These are phyloP conservation scores for Autographa pulchrina DNA, from an alignment of 2,888 invertebrate genomes.

Conservation along the genomic window DNA sequence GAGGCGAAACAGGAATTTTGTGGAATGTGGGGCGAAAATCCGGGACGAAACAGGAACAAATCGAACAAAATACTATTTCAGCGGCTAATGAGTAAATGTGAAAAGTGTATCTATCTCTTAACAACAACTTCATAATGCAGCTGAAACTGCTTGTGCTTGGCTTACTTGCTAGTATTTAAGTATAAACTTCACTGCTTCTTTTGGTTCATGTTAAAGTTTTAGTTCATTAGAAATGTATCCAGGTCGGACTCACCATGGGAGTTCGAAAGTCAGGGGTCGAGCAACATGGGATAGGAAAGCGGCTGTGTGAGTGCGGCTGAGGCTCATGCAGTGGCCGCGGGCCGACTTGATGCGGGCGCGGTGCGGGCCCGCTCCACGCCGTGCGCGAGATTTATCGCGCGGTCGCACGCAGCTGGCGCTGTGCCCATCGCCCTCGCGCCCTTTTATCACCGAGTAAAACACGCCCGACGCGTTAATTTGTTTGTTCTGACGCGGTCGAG, in stretches of 20 bases:
- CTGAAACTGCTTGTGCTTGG: neutral
- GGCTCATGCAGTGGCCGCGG: slow-evolving; percentile 38
- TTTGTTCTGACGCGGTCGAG: slow-evolving; percentile 86
- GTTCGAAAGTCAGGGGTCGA: slow-evolving; percentile 36
- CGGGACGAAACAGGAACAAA: too few relatives aligned
- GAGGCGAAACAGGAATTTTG: too few relatives aligned
- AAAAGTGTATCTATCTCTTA: neutral
- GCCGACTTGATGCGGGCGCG: slow-evolving; percentile 41
- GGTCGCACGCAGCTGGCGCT: slow-evolving; percentile 84
- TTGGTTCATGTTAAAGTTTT: slow-evolving; percentile 29
- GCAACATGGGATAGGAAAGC: slow-evolving; percentile 32
- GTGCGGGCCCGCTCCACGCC: slow-evolving; percentile 56
- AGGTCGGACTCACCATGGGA: slow-evolving; percentile 42
- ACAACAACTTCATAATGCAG: neutral
- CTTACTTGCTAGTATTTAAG: neutral
- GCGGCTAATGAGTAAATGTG: neutral
- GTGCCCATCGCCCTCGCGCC: slow-evolving; percentile 83
- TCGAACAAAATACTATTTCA: too few relatives aligned
- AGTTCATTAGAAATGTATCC: slow-evolving; percentile 49
- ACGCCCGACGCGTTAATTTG: slow-evolving; percentile 87
- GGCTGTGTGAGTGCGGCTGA: slow-evolving; percentile 24
- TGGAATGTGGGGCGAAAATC: too few relatives aligned
- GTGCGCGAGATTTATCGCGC: slow-evolving; percentile 80
- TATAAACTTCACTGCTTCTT: slow-evolving; percentile 7
- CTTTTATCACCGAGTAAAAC: slow-evolving; percentile 87